Percentiles rank a stretch among this genome's conserved stretches.
phyloP scores from a whole-genome alignment of 2,888 invertebrate genomes.

The Dasysyrphus albostriatus region DNA sequence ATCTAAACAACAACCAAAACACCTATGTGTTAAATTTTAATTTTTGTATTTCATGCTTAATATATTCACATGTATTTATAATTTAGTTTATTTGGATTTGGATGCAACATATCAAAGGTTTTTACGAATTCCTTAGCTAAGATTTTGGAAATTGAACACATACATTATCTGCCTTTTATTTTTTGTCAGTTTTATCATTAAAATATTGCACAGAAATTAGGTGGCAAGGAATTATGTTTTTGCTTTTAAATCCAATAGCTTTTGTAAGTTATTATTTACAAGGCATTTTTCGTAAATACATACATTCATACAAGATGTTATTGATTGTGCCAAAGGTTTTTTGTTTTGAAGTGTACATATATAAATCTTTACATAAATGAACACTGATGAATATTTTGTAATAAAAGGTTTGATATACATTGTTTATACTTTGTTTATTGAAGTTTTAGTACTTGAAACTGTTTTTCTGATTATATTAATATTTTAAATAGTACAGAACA shows the following conservation, averaged over 20 bases:
- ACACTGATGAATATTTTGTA: not conserved
- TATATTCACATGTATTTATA: not conserved
- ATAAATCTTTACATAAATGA: slow-evolving; percentile 26
- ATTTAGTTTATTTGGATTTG: not conserved
- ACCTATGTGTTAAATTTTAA: not conserved
- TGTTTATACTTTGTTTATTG: not conserved
- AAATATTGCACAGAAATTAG: slow-evolving; percentile 3
- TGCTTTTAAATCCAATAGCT: not conserved
- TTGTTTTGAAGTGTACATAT: not conserved
- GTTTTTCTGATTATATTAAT: not conserved
- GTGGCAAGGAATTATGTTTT: not conserved
- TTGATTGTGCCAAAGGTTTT: slow-evolving; percentile 53
- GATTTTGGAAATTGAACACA: slow-evolving; percentile 63
- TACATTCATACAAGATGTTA: slow-evolving; percentile 30
- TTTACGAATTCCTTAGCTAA: not conserved
- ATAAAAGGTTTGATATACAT: not conserved
- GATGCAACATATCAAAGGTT: not conserved
- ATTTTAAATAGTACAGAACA: not conserved
- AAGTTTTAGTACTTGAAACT: not conserved
- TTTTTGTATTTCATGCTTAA: not conserved
- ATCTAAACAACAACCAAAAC: not conserved
- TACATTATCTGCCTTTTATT: slow-evolving; percentile 1
- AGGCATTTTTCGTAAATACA: not conserved
- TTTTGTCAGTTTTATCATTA: not conserved
- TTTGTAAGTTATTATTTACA: not conserved